These are phyloP conservation scores for Microplitis mediator DNA, from an alignment of 1,140 invertebrate species.

Conservation along the genomic window DNA sequence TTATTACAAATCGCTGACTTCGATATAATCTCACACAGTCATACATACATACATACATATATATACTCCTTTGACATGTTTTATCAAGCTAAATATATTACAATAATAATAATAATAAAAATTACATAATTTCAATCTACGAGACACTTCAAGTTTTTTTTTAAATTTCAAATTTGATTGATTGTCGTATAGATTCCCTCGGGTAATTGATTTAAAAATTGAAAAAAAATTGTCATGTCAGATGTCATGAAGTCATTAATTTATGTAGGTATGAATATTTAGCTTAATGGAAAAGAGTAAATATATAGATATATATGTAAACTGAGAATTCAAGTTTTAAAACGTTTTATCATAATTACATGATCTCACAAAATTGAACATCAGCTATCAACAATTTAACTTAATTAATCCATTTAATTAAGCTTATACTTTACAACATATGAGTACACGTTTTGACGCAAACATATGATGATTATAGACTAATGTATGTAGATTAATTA, in stretches of 20 bases:
- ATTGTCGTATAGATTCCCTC: neutral
- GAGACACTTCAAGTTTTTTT: too few species aligned
- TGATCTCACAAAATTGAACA: constrained; percentile 32
- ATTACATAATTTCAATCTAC: too few species aligned
- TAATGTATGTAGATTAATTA: too few species aligned
- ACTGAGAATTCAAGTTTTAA: neutral
- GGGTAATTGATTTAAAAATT: neutral
- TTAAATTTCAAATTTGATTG: neutral
- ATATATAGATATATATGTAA: neutral
- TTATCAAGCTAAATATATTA: too few species aligned
- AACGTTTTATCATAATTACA: constrained; percentile 31
- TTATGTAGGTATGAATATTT: neutral
- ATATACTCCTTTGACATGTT: too few species aligned
- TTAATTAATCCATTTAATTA: constrained; percentile 53
- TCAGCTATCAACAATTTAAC: constrained; percentile 35
- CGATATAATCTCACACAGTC: neutral
- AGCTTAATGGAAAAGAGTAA: too few species aligned
- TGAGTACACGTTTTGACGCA: constrained; percentile 7
- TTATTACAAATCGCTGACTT: constrained; percentile 49
- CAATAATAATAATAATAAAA: too few species aligned
- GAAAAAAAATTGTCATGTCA: neutral
- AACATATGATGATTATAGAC: constrained; percentile 3
- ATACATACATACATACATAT: neutral
- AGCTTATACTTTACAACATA: constrained; percentile 36
- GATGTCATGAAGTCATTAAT: neutral